Evolutionary conservation across 2,888 invertebrate species (phyloP), one percentile per base, ranked within the genome.

Genomic region (Drosophila dives): DNA sequence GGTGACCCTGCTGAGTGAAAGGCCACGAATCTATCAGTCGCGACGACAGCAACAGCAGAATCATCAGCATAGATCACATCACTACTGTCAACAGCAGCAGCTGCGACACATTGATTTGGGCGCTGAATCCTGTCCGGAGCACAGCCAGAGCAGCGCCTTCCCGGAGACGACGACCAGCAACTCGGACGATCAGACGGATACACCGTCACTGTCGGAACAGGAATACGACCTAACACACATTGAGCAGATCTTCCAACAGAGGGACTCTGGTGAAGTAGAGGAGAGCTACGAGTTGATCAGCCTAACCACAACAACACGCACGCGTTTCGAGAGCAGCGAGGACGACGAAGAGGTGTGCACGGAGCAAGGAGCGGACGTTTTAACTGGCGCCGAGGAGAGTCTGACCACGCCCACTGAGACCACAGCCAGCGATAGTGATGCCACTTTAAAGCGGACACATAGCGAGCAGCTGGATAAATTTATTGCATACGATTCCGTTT

Each of bases 401-500:
- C 60, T 72, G 34, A 32, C 55, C 36, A 65, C 76, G 32, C 45
- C 63, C 26, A 76, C 64, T 10, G 78, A 71, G 11, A 70, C 66
- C 7, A 79, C 63, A 5, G 64, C 60, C 54, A 77, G 80, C 54
- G 86, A 78, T 8, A 84, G 70, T 26, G 82, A 85, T 4, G 77
- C 75, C 56, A 90, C 88, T 1, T 56, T 91, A 5, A 90, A 90
- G 50, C 86, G 87, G 11, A 72, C 70, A 3, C 72, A 81, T 3
- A 81, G 80, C 59, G 87, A 83, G 10, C 78, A 85, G 64, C 63
- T 91, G 56, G 90, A 92, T 11, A 91, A 91, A 49, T 85, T 93
- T 0, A 93, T 93, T 53, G 92, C 93, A 42, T 93, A 93, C 73
- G 93, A 93, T 79, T 93, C 93, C 38, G 92, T 93, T 5, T 93